Evolutionary conservation across 2,888 invertebrate genomes (phyloP).

Genomic region (Drosophila paucipuncta): DNA sequence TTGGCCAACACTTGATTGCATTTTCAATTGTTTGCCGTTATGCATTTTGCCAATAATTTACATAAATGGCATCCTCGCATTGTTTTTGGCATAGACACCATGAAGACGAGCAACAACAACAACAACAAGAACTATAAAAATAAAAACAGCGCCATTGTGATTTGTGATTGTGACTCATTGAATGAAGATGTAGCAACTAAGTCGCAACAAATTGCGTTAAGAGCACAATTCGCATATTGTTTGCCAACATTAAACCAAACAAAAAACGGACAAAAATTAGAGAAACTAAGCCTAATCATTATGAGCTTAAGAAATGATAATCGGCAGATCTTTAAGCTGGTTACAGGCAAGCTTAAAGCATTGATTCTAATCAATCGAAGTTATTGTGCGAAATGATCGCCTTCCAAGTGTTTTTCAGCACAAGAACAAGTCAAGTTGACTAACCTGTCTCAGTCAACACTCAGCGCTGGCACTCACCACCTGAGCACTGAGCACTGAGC

Average conservation of each 20-base stretch:
- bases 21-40: slow-evolving; percentile 82
- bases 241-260: neutral
- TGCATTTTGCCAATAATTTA: slow-evolving; percentile 80
- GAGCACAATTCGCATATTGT: neutral
- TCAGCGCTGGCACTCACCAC: slow-evolving; percentile 2
- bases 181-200: slow-evolving; percentile 7
- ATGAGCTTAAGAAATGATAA: neutral
- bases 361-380: neutral
- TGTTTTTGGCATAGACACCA: slow-evolving; percentile 46
- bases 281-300: neutral
- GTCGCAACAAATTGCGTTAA: slow-evolving; percentile 24
- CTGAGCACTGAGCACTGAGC: neutral
- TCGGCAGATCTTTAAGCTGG: neutral
- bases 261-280: rapidly evolving
- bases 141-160: slow-evolving; percentile 28
- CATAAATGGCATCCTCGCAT: slow-evolving; percentile 65
- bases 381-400: neutral
- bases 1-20: slow-evolving; percentile 82
- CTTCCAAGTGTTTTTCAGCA: neutral
- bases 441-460: slow-evolving; percentile 48
- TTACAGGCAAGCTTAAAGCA: neutral
- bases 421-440: slow-evolving; percentile 40
- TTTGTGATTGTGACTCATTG: slow-evolving; percentile 31
- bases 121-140: neutral
- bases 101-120: slow-evolving; percentile 12